A percentile compares a stretch with the other conserved stretches of the same genome.
Evolutionary conservation across 1,140 invertebrate species (phyloP).

Genomic region (Physella acuta): DNA sequence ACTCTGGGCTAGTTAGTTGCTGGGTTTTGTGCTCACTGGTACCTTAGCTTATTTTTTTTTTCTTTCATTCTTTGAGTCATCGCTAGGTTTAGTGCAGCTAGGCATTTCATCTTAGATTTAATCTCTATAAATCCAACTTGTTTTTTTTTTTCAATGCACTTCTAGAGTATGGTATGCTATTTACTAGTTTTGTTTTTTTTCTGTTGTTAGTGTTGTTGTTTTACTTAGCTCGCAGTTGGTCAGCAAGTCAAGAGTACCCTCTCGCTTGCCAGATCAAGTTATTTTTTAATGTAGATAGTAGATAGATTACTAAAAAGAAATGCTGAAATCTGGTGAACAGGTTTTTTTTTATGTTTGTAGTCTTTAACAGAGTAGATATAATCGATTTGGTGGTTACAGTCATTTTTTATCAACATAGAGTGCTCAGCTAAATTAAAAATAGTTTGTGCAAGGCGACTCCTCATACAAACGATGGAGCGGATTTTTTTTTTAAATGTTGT

Average conservation of each 20-base stretch:
- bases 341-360: not conserved
- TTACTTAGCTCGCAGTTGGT: conserved; percentile 17
- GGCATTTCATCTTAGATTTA: no score
- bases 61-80: no score
- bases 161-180: conserved; percentile 19
- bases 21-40: no score
- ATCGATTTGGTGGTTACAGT: no score
- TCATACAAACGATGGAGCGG: no score
- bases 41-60: no score
- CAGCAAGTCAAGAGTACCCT: not conserved
- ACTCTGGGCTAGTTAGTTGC: not conserved
- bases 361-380: not conserved
- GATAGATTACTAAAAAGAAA: not conserved
- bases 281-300: not conserved
- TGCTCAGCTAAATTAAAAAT: no score
- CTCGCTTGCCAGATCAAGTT: not conserved
- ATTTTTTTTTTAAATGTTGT: no score
- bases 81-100: no score
- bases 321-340: not conserved
- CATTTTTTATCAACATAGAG: no score
- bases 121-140: no score
- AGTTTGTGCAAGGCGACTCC: no score
- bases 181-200: conserved; percentile 12
- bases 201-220: conserved; percentile 28
- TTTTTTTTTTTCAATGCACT: conserved; percentile 15